phyloP scores from a whole-genome alignment of 2,888 invertebrate genomes.

The Oxycera nigricornis region DNA sequence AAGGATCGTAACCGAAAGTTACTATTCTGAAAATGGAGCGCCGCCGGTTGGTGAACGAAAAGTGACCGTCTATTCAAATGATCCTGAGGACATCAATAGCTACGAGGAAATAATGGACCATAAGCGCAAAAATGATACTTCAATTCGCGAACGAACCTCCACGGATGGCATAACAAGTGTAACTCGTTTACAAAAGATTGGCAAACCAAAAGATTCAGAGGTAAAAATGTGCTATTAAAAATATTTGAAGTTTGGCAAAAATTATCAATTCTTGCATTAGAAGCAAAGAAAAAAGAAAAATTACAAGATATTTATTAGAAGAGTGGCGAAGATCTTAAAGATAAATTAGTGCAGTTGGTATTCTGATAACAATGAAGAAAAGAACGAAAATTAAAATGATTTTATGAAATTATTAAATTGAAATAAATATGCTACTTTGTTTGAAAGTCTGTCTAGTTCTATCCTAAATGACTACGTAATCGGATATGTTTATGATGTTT shows the following conservation, averaged over 20 bases:
- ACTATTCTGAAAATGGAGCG: constrained; percentile 73
- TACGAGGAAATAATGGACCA: constrained; percentile 48
- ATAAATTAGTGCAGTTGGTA: not conserved
- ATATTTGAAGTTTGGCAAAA: not conserved
- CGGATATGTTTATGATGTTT: too few species aligned
- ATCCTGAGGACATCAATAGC: constrained; percentile 63
- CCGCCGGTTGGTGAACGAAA: constrained; percentile 74
- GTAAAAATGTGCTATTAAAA: constrained; percentile 32
- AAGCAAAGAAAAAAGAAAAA: not conserved
- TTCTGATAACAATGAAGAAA: not conserved
- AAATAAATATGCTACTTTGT: not conserved
- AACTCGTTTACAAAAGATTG: constrained; percentile 54
- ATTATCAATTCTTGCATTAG: not conserved
- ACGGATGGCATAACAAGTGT: constrained; percentile 62
- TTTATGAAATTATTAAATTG: not conserved
- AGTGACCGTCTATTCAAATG: constrained; percentile 73
- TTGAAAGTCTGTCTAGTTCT: too few species aligned
- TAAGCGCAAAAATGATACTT: constrained; percentile 52
- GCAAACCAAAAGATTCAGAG: constrained; percentile 51
- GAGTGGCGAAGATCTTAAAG: constrained; percentile 16
- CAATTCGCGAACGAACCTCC: constrained; percentile 62
- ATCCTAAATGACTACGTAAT: too few species aligned
- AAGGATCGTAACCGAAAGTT: constrained; percentile 72
- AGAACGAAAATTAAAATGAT: not conserved
- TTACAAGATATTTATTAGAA: constrained; percentile 3